Evolutionary conservation across 1,140 invertebrate genomes (phyloP), one percentile per base, ranked within the genome.

Genomic region (Hirudo medicinalis): DNA sequence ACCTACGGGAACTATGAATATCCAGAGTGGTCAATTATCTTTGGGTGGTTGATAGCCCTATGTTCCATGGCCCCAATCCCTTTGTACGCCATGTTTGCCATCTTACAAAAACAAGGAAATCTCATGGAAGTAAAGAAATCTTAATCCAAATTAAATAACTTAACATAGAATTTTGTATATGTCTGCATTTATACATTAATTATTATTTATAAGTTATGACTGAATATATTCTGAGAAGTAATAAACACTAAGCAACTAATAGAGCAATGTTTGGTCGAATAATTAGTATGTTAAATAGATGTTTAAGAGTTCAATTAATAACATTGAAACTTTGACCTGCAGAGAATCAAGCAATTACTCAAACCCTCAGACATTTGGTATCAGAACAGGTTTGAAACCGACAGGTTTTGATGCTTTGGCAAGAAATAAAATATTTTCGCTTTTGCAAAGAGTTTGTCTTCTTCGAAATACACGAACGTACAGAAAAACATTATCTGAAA

Each of bases 1-100:
- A 74, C 75, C 0, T 78, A 78, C 66, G 79, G 76, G n/a, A 70
- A 76, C 60, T 80, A 80, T 68, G 67, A 74, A 17, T 80, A 78
- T 67, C 78, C 79, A 43, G 5, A 63, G 0, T 67, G 74, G 69
- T 75, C 77, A 20, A 60, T 57, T 25, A 73, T 67, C 9, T 29
- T 76, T 4, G 77, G 76, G 0, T 74, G 76, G 66, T 40, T 71
- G 15, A 57, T 79, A 1, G 74, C 77, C 13, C 20, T 78, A 0
- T 73, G 75, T 4, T 77, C 77, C 49, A 66, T 79, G 40, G 71
- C 78, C 20, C 77, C 76, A n/a, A 71, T 78, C 20, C 77, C 77
- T 54, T 54, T 76, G 13, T 88, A 89, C n/a, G 80, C 88, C 40
- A 88, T 89, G 22, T 74, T 71, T 68, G 25, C n/a, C 27, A 9